Conservation (phyloP, 2,888 invertebrate species). For the Pocota personata region DNA sequence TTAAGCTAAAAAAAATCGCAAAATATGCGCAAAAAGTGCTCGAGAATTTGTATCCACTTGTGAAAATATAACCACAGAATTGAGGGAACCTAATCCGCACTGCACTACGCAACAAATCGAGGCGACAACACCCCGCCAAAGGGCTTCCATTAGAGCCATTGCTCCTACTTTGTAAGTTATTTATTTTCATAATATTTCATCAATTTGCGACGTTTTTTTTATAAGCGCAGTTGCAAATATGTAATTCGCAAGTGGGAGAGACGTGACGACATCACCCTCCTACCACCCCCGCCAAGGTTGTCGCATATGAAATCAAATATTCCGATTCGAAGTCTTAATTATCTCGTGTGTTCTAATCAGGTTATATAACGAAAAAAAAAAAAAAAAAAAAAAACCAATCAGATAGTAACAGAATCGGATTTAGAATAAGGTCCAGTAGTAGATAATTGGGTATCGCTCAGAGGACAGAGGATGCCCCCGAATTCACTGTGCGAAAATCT, state of each 20-base stretch:
- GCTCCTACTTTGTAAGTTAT: conserved; percentile 43
- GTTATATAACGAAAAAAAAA: conserved; percentile 52
- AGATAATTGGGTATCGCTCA: conserved; percentile 36
- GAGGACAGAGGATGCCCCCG: not conserved
- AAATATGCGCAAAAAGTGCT: conserved; percentile 50
- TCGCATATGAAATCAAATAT: not conserved
- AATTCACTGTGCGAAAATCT: not conserved
- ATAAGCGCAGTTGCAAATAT: conserved; percentile 18
- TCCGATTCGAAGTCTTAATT: conserved; percentile 3
- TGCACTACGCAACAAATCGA: not conserved
- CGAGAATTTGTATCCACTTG: not conserved
- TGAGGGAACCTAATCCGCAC: not conserved
- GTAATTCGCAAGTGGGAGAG: not conserved
- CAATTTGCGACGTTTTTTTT: conserved; percentile 9
- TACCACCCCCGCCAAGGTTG: not conserved
- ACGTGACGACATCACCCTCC: conserved; percentile 8
- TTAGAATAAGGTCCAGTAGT: conserved; percentile 30
- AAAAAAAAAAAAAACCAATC: not conserved
- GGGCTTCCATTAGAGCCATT: conserved; percentile 45
- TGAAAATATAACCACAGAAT: conserved; percentile 9
- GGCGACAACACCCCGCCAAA: conserved; percentile 13
- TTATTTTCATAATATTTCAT: conserved; percentile 1
- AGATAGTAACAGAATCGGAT: not conserved
- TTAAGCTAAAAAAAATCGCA: not conserved
- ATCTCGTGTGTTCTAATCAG: not conserved